Base-by-base conservation (phyloP, 2,113 vertebrate species). In the Petaurus breviceps region DNA sequence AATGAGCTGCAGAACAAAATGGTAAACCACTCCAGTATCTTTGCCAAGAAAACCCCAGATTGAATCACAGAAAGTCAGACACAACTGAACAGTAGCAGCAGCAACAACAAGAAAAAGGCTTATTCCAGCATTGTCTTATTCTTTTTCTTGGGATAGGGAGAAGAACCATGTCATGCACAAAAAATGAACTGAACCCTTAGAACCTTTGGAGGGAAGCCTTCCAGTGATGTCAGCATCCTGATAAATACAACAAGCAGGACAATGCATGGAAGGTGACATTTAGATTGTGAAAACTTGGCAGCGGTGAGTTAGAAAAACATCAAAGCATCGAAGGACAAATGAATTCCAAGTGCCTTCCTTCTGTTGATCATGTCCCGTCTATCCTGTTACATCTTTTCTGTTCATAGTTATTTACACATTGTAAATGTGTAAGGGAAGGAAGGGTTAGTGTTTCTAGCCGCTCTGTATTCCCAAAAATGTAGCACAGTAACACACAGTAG, bases 181-280 rank as follows among this genome's bases (percentile, higher is more conserved):
- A 93, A 95, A 92, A 92, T 90, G 61, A 94, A 90, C 0, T 89
- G 55, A 91, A 94, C 91, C 52, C 14, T 91, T 43, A 91, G 12
- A n/a, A 10, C 3, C 91, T 77, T 95, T 95, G 90, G 54, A 95
- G 95, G 90, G 84, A 96, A 16, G 11, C 3, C 91, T 95, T 19
- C 0, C 61, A 46, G 19, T 89, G 22, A 57, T 2, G 4, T 89
- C 91, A 94, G 95, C 61, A 8, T 90, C 50, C 25, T 11, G 55
- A 91, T 94, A 95, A 96, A 91, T 19, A 91, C 57, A 95, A 61
- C 49, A 57, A 92, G 91, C 77, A 95, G 94, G 93, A 22, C n/a
- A 95, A 95, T 92, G 52, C 47, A 94, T 84, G 43, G n/a, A 43
- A 84, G 19, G 19, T 84, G 68, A 8, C n/a, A 43, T 84, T 84